Evolutionary conservation across 2,888 invertebrate species (phyloP).

Genomic region (Callinectes sapidus): DNA sequence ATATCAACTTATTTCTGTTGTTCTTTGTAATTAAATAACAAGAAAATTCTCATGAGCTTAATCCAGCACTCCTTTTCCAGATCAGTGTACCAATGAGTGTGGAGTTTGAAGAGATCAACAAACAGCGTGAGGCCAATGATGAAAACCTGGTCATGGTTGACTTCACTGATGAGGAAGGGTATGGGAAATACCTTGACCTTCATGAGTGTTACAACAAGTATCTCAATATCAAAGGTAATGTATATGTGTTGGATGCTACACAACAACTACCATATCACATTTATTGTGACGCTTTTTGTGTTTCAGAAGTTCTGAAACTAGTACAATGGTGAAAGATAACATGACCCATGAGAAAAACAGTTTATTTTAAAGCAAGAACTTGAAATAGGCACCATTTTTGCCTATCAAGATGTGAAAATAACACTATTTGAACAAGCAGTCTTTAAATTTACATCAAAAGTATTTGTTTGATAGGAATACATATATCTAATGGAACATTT

Average conservation of each 20-base stretch:
- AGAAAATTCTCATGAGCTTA: background rate
- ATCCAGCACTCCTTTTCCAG: slow-evolving; percentile 30
- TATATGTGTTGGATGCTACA: background rate
- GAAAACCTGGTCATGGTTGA: slow-evolving; percentile 92
- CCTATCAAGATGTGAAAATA: background rate
- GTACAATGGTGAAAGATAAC: no score
- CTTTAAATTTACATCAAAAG: no score
- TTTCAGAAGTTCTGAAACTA: background rate
- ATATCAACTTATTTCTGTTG: no score
- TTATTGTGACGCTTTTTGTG: background rate
- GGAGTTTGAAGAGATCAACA: slow-evolving; percentile 96
- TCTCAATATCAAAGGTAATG: slow-evolving; percentile 91
- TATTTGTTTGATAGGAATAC: no score
- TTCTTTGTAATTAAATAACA: no score
- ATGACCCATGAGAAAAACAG: no score
- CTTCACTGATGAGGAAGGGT: slow-evolving; percentile 99
- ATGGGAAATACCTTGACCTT: slow-evolving; percentile 97
- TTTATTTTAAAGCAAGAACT: no score
- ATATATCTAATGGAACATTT: no score
- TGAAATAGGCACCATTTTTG: background rate
- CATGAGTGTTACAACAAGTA: slow-evolving; percentile 97
- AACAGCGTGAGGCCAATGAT: slow-evolving; percentile 90
- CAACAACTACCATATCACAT: background rate
- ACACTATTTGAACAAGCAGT: background rate
- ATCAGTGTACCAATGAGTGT: slow-evolving; percentile 97